A percentile compares a stretch with the other conserved stretches of the same genome.
These are phyloP conservation scores for Dolichopus griseipennis DNA, from an alignment of 2,888 invertebrate genomes.

Conservation along the genomic window DNA sequence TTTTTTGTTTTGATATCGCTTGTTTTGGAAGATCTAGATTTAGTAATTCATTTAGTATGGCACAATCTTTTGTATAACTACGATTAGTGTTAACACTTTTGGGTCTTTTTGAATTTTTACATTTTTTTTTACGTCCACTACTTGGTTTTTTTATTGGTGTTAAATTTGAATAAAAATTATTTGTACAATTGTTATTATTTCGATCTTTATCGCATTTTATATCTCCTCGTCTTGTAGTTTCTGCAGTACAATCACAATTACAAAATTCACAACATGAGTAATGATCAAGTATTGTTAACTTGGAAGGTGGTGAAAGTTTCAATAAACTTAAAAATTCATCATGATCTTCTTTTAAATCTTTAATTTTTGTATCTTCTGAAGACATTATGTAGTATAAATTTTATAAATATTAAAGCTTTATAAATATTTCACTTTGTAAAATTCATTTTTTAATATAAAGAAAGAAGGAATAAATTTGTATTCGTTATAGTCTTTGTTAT, in stretches of 20 bases:
- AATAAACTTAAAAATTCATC: neutral
- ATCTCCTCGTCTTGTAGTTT: neutral
- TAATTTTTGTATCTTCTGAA: neutral
- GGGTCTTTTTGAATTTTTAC: slow-evolving; percentile 27
- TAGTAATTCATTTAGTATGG: slow-evolving; percentile 13
- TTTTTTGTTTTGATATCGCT: neutral
- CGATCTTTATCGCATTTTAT: neutral
- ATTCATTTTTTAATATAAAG: neutral
- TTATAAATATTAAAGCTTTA: neutral
- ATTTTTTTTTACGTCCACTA: slow-evolving; percentile 4
- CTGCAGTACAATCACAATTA: neutral
- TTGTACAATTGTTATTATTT: neutral
- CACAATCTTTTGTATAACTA: slow-evolving; percentile 13
- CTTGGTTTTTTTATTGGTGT: neutral
- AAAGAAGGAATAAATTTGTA: neutral
- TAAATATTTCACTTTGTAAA: neutral
- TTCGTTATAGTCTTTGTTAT: neutral
- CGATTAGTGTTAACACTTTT: slow-evolving; percentile 32
- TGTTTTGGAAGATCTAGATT: slow-evolving; percentile 14
- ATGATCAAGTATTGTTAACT: neutral
- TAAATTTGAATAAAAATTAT: neutral
- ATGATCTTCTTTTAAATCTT: neutral
- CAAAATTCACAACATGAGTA: slow-evolving; percentile 1
- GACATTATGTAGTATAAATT: neutral
- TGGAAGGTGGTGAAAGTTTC: neutral